These are phyloP conservation scores for Sardinella longiceps DNA, from an alignment of 2,797 vertebrate genomes.

Conservation along the genomic window DNA sequence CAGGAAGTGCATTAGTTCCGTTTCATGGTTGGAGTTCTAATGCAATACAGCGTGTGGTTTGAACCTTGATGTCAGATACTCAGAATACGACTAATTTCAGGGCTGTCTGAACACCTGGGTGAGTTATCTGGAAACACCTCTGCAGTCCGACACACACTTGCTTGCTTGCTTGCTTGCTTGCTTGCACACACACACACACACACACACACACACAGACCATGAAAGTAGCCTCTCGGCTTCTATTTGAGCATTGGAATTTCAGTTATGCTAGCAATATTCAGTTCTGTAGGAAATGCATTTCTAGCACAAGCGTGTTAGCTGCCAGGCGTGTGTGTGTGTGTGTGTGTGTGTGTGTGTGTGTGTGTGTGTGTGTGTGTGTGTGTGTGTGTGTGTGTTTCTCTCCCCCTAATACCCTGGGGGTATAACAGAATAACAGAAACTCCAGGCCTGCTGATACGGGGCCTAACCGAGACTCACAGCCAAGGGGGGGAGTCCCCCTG, in stretches of 20 bases:
- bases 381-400: background rate
- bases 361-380: no score
- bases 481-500: background rate
- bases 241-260: background rate
- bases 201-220: constrained; percentile 11
- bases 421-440: background rate
- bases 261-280: background rate
- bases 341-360: no score
- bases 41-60: background rate
- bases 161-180: background rate
- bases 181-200: constrained; percentile 1
- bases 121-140: background rate
- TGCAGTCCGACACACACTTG: background rate
- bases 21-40: background rate
- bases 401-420: background rate
- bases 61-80: background rate
- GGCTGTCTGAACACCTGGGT: background rate
- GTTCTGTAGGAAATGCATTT: background rate
- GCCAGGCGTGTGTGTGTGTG: no score
- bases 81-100: background rate
- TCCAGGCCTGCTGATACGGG: no score
- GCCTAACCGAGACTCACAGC: background rate
- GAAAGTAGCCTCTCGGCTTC: background rate
- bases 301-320: background rate
- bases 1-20: background rate